phyloP scores from a whole-genome alignment of 2,888 invertebrate species.

The Macaria liturata region DNA sequence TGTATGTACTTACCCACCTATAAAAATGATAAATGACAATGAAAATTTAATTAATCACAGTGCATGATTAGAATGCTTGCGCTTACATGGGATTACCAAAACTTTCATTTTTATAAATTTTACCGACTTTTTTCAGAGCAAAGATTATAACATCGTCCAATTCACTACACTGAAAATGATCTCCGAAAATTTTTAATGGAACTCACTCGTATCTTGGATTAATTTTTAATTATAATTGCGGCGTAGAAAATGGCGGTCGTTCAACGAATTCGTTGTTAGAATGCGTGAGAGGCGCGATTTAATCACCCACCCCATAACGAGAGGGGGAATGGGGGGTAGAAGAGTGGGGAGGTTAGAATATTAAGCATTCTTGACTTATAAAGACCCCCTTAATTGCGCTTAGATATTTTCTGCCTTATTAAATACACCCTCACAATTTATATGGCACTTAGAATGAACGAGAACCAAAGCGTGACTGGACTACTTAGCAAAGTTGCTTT shows the following conservation, averaged over 20 bases:
- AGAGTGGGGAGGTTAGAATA: conserved; percentile 46
- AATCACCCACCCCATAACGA: conserved; percentile 74
- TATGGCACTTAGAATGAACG: conserved; percentile 48
- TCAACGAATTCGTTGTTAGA: conserved; percentile 55
- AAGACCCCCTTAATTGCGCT: conserved; percentile 66
- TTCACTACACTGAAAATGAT: conserved; percentile 19
- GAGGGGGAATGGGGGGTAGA: conserved; percentile 37
- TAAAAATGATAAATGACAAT: no score
- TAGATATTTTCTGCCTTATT: conserved; percentile 72
- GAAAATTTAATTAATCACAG: no score
- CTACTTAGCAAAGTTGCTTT: conserved; percentile 34
- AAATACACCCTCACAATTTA: conserved; percentile 61
- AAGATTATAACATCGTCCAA: background rate
- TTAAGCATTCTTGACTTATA: conserved; percentile 76
- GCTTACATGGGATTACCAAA: no score
- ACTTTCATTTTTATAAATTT: no score
- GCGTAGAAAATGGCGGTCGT: conserved; percentile 60
- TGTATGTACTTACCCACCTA: no score
- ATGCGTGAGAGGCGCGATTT: conserved; percentile 74
- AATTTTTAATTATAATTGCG: conserved; percentile 79
- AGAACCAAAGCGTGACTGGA: conserved; percentile 48
- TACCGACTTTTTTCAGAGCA: no score
- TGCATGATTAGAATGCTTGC: no score
- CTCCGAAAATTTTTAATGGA: conserved; percentile 22
- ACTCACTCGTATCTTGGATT: conserved; percentile 59